Evolutionary conservation across 2,113 vertebrate species (phyloP), one percentile per base, ranked within the genome.

Genomic region (Esox niger): DNA sequence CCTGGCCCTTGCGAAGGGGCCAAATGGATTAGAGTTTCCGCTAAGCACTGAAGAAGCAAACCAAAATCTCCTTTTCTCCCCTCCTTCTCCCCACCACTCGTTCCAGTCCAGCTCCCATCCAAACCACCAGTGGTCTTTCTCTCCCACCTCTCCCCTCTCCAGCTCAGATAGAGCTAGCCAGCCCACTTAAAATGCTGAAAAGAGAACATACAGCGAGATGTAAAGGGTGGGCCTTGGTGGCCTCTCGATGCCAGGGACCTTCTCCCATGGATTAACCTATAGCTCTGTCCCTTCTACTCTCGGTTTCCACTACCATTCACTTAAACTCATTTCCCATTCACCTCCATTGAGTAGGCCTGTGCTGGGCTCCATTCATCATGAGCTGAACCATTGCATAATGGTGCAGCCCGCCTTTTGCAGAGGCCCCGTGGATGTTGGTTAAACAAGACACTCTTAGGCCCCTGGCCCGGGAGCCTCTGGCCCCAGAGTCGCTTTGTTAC

Each of bases 381-480:
- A 11, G 49, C 72, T 77, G 84, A 86, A 88, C 76, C 83, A 83
- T 90, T 86, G 82, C 84, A 83, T 89, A 90, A 91, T 84, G 90
- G 89, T 86, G 71, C 49, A 2, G 68, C 68, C 76, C 70, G 80
- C 67, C 79, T 82, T 85, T 86, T 78, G 73, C 76, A 32, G 54
- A 52, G 73, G 79, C 52, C 70, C 70, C 35, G 49, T 72, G 77
- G 70, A 54, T 85, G 84, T 84, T 88, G 85, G 88, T 87, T 86
- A 88, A 92, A 88, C 85, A 90, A 82, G 76, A 72, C 71, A 76
- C 79, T 83, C 79, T 75, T 65, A 60, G 81, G 78, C 79, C 84
- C 67, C 76, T 68, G 73, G 66, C 61, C 57, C 71, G 31, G 25
- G 26, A 52, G 69, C 64, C 71, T 54, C 65, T 49, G n/a, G n/a